Percentiles rank a stretch among this genome's conserved stretches.
phyloP scores from a whole-genome alignment of 2,113 vertebrate species.

The Toxostoma redivivum region DNA sequence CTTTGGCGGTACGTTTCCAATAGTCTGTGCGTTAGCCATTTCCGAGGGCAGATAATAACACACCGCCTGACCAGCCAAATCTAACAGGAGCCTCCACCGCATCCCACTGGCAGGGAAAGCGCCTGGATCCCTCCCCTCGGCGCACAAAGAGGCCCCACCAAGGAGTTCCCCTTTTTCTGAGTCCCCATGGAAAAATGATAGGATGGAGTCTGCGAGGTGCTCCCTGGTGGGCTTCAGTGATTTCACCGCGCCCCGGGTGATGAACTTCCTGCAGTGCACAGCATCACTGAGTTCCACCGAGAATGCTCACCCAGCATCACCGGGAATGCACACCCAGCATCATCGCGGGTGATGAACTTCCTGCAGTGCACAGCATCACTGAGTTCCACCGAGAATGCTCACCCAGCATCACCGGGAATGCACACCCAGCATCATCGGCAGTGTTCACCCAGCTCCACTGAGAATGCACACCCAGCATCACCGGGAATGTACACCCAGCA shows the following conservation, averaged over 20 bases:
- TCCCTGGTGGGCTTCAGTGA: not conserved
- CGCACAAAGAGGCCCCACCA: slow-evolving; percentile 1
- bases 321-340: too few species aligned
- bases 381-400: too few species aligned
- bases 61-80: not conserved
- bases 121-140: not conserved
- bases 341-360: too few species aligned
- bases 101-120: not conserved
- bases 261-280: not conserved
- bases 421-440: too few species aligned
- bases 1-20: slow-evolving; percentile 19
- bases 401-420: too few species aligned
- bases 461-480: too few species aligned
- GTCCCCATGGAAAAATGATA: accelerated
- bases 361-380: not conserved
- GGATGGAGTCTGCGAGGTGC: not conserved
- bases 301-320: too few species aligned
- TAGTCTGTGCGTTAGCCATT: not conserved
- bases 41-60: slow-evolving; percentile 14
- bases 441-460: too few species aligned
- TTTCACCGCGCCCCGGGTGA: not conserved
- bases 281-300: not conserved
- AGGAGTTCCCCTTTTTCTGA: not conserved
- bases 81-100: not conserved
- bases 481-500: too few species aligned